Evolutionary conservation across 2,888 invertebrate genomes (phyloP).

Genomic region (Mimas tiliae): DNA sequence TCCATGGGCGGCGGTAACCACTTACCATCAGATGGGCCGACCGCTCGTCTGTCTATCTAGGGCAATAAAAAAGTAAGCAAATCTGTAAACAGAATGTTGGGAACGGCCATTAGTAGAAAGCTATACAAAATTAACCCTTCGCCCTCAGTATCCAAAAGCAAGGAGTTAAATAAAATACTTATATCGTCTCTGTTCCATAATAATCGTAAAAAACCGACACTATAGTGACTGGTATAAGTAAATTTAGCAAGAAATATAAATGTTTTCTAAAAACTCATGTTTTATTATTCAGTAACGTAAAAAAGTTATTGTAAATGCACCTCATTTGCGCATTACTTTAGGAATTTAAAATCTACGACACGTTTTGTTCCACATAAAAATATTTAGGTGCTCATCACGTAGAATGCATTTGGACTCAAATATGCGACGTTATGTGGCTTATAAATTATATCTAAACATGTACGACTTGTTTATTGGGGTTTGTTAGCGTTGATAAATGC

Average conservation of each 20-base stretch:
- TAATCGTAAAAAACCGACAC: too few species aligned
- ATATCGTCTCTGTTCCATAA: too few species aligned
- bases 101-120: too few species aligned
- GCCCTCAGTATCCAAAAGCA: too few species aligned
- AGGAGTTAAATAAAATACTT: too few species aligned
- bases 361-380: constrained; percentile 30
- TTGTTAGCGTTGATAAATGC: constrained; percentile 14
- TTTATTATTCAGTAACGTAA: constrained; percentile 8
- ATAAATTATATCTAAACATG: constrained; percentile 26
- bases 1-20: too few species aligned
- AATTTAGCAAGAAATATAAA: not conserved
- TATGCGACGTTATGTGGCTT: constrained; percentile 22
- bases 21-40: too few species aligned
- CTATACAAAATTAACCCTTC: too few species aligned
- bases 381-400: constrained; percentile 28
- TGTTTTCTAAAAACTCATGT: not conserved
- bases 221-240: not conserved
- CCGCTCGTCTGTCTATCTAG: too few species aligned
- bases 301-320: constrained; percentile 24
- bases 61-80: too few species aligned
- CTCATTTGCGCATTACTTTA: constrained; percentile 25
- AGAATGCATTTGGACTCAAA: constrained; percentile 19
- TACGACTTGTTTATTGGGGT: not conserved
- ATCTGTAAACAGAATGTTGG: too few species aligned
- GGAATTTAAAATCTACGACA: constrained; percentile 25